These are phyloP conservation scores for Quadroppia sp. DNA, from an alignment of 2,888 invertebrate genomes.

Conservation along the genomic window DNA sequence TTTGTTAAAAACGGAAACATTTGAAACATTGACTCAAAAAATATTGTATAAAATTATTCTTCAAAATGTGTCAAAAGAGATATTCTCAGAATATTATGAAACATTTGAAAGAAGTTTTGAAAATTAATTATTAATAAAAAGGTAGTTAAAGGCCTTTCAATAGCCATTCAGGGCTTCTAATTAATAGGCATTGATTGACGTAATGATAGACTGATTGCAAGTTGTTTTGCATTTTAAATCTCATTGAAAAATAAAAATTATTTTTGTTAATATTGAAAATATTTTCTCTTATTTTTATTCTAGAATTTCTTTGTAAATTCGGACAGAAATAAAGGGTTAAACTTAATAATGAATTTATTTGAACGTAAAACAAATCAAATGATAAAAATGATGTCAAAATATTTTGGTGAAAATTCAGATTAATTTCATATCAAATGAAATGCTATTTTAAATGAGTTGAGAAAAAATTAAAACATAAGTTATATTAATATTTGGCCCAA, in stretches of 20 bases:
- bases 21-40: constrained; percentile 17
- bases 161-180: constrained; percentile 9
- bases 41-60: neutral
- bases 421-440: too few species aligned
- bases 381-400: too few species aligned
- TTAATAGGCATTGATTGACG: constrained; percentile 20
- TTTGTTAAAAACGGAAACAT: constrained; percentile 3
- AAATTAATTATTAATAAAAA: constrained; percentile 1
- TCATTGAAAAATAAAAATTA: neutral
- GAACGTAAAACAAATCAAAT: too few species aligned
- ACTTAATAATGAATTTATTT: too few species aligned
- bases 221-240: neutral
- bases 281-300: too few species aligned
- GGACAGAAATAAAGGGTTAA: too few species aligned
- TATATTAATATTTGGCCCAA: too few species aligned
- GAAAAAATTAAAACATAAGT: too few species aligned
- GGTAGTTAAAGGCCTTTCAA: neutral
- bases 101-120: neutral
- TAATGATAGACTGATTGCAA: constrained; percentile 6
- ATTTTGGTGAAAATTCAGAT: too few species aligned
- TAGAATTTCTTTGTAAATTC: too few species aligned
- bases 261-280: neutral
- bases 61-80: constrained; percentile 6
- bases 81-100: neutral
- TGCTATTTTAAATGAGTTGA: too few species aligned